Conservation (phyloP, 2,797 vertebrate species). For the Syngnathus rostellatus region DNA sequence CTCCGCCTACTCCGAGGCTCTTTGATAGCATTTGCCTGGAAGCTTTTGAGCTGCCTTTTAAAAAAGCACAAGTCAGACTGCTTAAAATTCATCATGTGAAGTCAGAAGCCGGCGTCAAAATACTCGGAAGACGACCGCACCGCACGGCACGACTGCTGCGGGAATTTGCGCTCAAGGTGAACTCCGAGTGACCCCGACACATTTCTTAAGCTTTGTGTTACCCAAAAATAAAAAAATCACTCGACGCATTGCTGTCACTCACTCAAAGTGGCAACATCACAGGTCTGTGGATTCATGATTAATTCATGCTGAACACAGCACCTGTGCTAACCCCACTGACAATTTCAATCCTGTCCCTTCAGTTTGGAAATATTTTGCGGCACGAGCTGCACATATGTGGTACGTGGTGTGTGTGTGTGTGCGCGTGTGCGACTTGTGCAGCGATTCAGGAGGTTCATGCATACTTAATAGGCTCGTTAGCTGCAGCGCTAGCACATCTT, state of each 20-base stretch:
- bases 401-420: conserved; percentile 19
- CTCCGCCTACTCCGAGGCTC: conserved; percentile 6
- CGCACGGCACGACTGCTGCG: conserved; percentile 27
- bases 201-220: conserved; percentile 50
- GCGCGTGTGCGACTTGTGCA: conserved; percentile 8
- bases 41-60: not conserved
- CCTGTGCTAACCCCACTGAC: conserved; percentile 57
- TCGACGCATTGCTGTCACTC: conserved; percentile 57
- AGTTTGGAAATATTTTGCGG: conserved; percentile 44
- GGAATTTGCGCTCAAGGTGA: conserved; percentile 43
- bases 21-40: not conserved
- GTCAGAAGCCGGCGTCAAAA: conserved; percentile 11
- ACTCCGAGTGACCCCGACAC: conserved; percentile 59
- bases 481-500: conserved; percentile 38
- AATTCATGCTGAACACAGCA: conserved; percentile 64
- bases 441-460: conserved; percentile 51
- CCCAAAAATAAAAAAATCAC: conserved; percentile 34
- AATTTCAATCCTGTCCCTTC: conserved; percentile 28
- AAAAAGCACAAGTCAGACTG: conserved; percentile 7
- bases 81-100: conserved; percentile 20
- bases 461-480: conserved; percentile 63
- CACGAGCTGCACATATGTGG: not conserved
- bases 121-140: conserved; percentile 20
- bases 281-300: conserved; percentile 60
- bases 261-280: conserved; percentile 60